These are phyloP conservation scores for Mycetomoellerius zeteki DNA, from an alignment of 1,140 invertebrate species.

Conservation along the genomic window DNA sequence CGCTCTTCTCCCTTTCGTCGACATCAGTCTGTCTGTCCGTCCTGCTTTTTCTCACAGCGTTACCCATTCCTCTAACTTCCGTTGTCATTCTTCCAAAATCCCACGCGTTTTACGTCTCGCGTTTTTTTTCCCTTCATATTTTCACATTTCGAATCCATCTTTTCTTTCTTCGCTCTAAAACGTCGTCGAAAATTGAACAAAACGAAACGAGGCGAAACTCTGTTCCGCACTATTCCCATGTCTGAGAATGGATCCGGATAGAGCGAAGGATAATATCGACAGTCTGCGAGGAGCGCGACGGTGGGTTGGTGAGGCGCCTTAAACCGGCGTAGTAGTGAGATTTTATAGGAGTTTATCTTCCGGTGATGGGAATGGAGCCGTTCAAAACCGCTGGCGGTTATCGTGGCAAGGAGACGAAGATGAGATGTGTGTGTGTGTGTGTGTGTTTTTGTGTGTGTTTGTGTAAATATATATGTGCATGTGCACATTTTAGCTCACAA, in stretches of 20 bases:
- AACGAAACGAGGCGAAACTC: conserved; percentile 30
- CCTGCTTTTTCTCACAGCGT: background rate
- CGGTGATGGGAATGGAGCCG: conserved; percentile 80
- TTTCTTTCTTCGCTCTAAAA: conserved; percentile 1
- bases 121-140: background rate
- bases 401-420: conserved; percentile 58
- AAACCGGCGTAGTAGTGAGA: conserved; percentile 82
- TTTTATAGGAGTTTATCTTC: conserved; percentile 85
- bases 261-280: conserved; percentile 78
- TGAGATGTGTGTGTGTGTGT: background rate
- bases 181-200: conserved; percentile 35
- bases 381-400: conserved; percentile 79
- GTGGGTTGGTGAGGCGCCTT: conserved; percentile 71
- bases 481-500: conserved; percentile 24
- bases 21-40: background rate
- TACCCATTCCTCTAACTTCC: conserved; percentile 38
- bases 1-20: conserved; percentile 59
- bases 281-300: conserved; percentile 26
- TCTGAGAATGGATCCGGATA: conserved; percentile 73
- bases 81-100: conserved; percentile 44
- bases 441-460: background rate
- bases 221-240: conserved; percentile 22
- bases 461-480: background rate
- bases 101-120: background rate
- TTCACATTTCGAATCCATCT: background rate